phyloP scores from a whole-genome alignment of 2,888 invertebrate species.

The Leucophenga montana region DNA sequence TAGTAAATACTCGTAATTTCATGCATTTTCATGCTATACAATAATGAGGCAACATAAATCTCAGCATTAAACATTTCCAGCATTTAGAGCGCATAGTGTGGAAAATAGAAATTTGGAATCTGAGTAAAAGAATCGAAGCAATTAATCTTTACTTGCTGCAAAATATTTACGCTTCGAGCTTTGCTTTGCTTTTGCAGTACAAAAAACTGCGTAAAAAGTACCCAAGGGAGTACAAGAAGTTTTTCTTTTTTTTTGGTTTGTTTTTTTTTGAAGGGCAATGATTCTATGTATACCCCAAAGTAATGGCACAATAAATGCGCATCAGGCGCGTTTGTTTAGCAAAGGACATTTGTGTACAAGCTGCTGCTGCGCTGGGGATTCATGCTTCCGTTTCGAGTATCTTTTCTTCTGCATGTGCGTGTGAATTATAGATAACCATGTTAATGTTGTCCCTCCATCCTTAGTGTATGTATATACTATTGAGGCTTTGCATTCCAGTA shows the following conservation, averaged over 20 bases:
- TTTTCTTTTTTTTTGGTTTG: too few species aligned
- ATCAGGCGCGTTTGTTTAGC: background rate
- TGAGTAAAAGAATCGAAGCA: background rate
- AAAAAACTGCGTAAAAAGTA: background rate
- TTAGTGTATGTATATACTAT: background rate
- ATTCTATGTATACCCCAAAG: background rate
- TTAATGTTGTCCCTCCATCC: background rate
- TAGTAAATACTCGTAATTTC: conserved; percentile 4
- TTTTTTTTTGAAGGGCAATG: too few species aligned
- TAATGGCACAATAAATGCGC: conserved; percentile 2
- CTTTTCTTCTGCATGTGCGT: background rate
- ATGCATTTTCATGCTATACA: background rate
- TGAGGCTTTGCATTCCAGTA: background rate
- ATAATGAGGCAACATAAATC: conserved; percentile 21
- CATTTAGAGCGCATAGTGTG: background rate
- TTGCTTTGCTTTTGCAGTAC: background rate
- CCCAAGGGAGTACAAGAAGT: background rate
- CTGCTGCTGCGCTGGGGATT: background rate
- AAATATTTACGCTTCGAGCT: conserved; percentile 6
- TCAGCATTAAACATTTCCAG: conserved; percentile 19
- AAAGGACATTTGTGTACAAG: conserved; percentile 2
- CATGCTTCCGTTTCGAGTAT: too few species aligned
- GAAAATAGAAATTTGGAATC: too few species aligned
- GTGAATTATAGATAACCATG: conserved; percentile 6
- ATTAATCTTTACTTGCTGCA: conserved; percentile 24